Evolutionary conservation across 2,113 vertebrate genomes (phyloP), one percentile per base, ranked within the genome.

Genomic region (Mobula hypostoma): DNA sequence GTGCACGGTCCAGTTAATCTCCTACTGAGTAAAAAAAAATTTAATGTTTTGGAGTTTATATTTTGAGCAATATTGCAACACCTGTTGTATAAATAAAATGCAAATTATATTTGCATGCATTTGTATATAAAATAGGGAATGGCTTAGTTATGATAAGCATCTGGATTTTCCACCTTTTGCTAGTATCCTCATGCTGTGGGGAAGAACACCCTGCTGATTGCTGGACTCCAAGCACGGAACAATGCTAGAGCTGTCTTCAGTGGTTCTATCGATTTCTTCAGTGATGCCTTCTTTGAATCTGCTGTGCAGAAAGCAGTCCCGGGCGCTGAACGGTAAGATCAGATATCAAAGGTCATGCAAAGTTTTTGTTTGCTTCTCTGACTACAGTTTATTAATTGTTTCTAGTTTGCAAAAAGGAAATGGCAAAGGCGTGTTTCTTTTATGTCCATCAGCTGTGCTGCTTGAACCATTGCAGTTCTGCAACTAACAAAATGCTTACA

Each of bases 111-210:
- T 66, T 66, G 7, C 63, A 14, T 7, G 63, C 19, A n/a, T 7
- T 4, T n/a, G 9, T 32, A n/a, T 90, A n/a, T 90, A 90, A 68
- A 90, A 36, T 68, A 90, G 61, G 9, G n/a, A n/a, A 19, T 24
- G 32, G 27, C n/a, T 27, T 63, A 27, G 15, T 63, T 61, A 58
- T 63, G 83, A 29, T 29, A 32, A 87, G 29, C 56, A 66, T 90
- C 29, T 32, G 7, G 29, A 32, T 36, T 90, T 66, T 72, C 36
- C 32, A 36, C 19, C 68, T 63, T 94, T 19, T 95, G 24, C 14
- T 95, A 99, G 99, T 99, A 99, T 83, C 99, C 99, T 0, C 99
- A 99, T 0, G 99, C 99, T 0, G 99, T 99, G 5, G 99, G 99
- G 21, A 99, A 98, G 97, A 99, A 99, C 96, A 99, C 98, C 2